Evolutionary conservation across 2,113 vertebrate genomes (phyloP).

Genomic region (Diadophis punctatus): DNA sequence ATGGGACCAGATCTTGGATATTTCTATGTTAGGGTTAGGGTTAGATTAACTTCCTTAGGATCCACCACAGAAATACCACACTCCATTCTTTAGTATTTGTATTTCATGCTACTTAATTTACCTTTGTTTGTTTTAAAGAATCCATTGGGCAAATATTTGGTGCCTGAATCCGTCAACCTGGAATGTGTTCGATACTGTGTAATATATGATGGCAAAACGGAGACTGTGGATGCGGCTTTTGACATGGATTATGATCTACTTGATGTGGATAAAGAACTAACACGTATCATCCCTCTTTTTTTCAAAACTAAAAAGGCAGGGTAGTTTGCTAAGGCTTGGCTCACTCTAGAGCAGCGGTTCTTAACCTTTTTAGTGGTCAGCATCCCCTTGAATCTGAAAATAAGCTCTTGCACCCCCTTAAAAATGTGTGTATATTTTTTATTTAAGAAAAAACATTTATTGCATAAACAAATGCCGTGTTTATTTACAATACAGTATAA

Average conservation of each 20-base stretch:
- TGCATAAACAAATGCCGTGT: no score
- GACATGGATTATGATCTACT: background rate
- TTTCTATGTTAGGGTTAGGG: background rate
- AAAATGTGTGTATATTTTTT: no score
- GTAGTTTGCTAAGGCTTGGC: background rate
- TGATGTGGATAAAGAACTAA: constrained; percentile 3
- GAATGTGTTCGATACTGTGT: constrained; percentile 75
- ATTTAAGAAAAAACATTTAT: no score
- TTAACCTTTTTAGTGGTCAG: no score
- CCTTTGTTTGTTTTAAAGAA: constrained; percentile 63
- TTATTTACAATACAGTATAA: no score
- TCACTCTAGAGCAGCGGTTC: no score
- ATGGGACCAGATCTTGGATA: background rate
- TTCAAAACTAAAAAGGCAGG: background rate
- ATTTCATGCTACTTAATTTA: background rate
- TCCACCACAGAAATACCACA: background rate
- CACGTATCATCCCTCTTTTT: constrained; percentile 11
- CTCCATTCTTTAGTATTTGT: background rate
- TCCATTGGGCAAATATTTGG: constrained; percentile 57
- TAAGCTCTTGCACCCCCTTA: no score
- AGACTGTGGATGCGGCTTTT: constrained; percentile 44
- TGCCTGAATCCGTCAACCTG: constrained; percentile 71
- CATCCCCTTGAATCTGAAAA: no score
- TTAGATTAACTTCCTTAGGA: background rate
- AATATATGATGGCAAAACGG: constrained; percentile 77